These are phyloP conservation scores for Neolamprologus modestus DNA, from an alignment of 2,113 vertebrate genomes.

Conservation along the genomic window DNA sequence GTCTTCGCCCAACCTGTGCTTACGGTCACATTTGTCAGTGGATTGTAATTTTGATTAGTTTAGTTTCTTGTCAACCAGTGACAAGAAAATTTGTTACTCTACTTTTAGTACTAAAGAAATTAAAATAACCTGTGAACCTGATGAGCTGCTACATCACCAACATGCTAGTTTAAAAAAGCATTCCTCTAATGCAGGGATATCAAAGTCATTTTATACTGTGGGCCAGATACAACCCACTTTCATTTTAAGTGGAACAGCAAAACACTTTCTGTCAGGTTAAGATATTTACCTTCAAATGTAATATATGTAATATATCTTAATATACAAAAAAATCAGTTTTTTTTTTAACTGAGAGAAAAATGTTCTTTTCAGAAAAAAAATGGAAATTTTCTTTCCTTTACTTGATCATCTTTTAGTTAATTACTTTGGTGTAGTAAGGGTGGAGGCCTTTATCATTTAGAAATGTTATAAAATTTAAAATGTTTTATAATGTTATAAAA, in stretches of 20 bases:
- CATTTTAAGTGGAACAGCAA: not conserved
- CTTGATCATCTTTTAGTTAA: not conserved
- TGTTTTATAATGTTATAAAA: not conserved
- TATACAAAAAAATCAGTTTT: accelerated
- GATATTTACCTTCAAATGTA: not conserved
- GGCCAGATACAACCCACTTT: accelerated
- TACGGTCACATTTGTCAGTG: not conserved
- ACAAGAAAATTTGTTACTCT: accelerated
- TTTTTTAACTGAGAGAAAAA: not conserved
- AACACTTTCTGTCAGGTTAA: not conserved
- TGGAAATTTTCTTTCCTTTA: not conserved
- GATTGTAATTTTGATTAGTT: not conserved
- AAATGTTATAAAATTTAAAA: not conserved
- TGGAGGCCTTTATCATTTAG: not conserved
- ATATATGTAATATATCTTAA: not conserved
- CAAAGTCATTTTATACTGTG: not conserved
- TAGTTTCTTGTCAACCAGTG: not conserved
- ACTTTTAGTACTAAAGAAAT: accelerated
- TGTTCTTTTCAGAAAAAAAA: accelerated
- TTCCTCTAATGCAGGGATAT: not conserved
- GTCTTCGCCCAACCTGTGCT: not conserved
- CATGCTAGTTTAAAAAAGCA: not conserved
- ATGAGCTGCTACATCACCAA: not conserved
- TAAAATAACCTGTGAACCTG: not conserved
- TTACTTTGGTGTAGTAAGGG: not conserved